These are phyloP conservation scores for Battus philenor DNA, from an alignment of 1,140 invertebrate genomes.

Conservation along the genomic window DNA sequence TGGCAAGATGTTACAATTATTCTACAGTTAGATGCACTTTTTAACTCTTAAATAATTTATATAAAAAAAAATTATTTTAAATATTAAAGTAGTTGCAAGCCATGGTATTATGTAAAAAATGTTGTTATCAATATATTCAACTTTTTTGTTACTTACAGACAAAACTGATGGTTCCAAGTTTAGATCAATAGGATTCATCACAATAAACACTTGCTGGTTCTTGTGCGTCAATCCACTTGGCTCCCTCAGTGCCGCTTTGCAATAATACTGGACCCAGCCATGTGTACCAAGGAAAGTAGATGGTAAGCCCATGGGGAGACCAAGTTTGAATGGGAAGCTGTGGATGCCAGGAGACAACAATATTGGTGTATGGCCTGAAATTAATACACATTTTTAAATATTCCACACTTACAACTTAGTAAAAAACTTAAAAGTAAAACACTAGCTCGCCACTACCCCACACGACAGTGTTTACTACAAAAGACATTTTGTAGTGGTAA, in stretches of 20 bases:
- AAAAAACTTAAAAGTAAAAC: too few species aligned
- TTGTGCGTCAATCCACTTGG: slow-evolving; percentile 94
- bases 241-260: slow-evolving; percentile 92
- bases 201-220: slow-evolving; percentile 97
- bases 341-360: slow-evolving; percentile 95
- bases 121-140: too few species aligned
- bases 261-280: slow-evolving; percentile 97
- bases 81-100: too few species aligned
- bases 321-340: slow-evolving; percentile 96
- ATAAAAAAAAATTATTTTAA: too few species aligned
- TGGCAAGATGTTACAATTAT: too few species aligned
- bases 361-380: slow-evolving; percentile 85
- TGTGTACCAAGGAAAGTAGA: slow-evolving; percentile 96
- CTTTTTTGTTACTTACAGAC: slow-evolving; percentile 81
- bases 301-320: slow-evolving; percentile 91
- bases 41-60: too few species aligned
- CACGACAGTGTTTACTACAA: too few species aligned
- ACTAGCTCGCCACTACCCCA: too few species aligned
- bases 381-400: not conserved
- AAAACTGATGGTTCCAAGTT: slow-evolving; percentile 93
- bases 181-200: slow-evolving; percentile 96
- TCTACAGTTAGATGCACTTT: too few species aligned
- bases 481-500: too few species aligned
- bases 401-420: too few species aligned
- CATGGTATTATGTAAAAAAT: too few species aligned